These are phyloP conservation scores for Clarias gariepinus DNA, from an alignment of 2,113 vertebrate genomes.

Conservation along the genomic window DNA sequence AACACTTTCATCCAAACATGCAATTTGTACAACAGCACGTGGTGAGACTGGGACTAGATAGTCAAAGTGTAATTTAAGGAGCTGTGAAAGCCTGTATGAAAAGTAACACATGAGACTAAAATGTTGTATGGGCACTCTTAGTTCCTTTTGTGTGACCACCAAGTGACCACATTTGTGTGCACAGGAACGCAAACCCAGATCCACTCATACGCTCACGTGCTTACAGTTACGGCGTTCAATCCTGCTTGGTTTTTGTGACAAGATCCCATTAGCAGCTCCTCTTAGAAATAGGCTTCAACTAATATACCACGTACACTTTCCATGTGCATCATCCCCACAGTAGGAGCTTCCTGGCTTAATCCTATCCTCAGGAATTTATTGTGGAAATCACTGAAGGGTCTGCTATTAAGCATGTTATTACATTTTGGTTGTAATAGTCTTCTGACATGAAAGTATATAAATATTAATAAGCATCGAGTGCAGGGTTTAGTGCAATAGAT, in stretches of 20 bases:
- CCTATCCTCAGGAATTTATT: constrained; percentile 20
- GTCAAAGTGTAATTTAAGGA: constrained; percentile 68
- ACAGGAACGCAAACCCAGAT: constrained; percentile 1
- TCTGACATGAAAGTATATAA: constrained; percentile 2
- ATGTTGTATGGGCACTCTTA: constrained; percentile 71
- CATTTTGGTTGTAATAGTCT: neutral
- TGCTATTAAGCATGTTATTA: constrained; percentile 15
- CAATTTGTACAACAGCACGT: constrained; percentile 63
- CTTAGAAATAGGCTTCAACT: neutral
- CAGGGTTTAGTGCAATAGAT: neutral
- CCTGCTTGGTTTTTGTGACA: constrained; percentile 27
- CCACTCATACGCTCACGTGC: neutral
- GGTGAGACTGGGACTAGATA: constrained; percentile 61
- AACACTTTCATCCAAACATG: constrained; percentile 52
- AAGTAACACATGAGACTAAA: constrained; percentile 62
- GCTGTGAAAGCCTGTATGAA: constrained; percentile 57
- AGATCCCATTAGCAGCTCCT: neutral
- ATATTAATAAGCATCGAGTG: neutral
- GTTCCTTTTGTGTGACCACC: constrained; percentile 68
- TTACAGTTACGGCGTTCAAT: neutral
- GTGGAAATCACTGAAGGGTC: constrained; percentile 1
- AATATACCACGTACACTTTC: constrained; percentile 15
- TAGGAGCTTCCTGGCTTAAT: constrained; percentile 20
- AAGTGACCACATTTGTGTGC: constrained; percentile 62
- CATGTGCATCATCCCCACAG: constrained; percentile 2